phyloP scores from a whole-genome alignment of 2,113 vertebrate genomes.

The Coregonus clupeaformis region DNA sequence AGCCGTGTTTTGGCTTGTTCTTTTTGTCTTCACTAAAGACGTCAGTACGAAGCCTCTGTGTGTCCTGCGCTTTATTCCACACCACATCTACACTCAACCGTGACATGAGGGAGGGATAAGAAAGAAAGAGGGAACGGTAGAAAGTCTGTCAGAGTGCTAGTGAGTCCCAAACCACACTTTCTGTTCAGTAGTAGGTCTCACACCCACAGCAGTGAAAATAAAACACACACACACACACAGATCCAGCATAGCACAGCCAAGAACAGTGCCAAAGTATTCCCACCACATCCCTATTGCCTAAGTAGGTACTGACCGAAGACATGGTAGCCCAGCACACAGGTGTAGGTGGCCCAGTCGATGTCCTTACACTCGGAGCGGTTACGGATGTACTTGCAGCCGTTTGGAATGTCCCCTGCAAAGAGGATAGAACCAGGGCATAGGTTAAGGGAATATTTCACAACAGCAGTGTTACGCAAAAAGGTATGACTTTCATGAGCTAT shows the following conservation, averaged over 20 bases:
- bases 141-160: not conserved
- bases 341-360: conserved; percentile 94
- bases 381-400: conserved; percentile 91
- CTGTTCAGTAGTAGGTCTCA: too few species aligned
- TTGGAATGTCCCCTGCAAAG: conserved; percentile 90
- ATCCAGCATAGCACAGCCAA: not conserved
- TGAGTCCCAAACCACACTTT: too few species aligned
- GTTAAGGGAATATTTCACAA: not conserved
- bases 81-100: too few species aligned
- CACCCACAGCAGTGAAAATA: not conserved
- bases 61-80: too few species aligned
- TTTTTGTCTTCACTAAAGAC: too few species aligned
- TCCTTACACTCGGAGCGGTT: conserved; percentile 98
- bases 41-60: too few species aligned
- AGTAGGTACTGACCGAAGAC: conserved; percentile 86
- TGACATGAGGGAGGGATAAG: conserved; percentile 2
- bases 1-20: too few species aligned
- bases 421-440: conserved; percentile 1
- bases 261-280: too few species aligned
- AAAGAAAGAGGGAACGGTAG: not conserved
- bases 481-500: not conserved
- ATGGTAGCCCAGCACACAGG: conserved; percentile 95
- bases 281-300: not conserved
- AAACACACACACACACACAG: conserved; percentile 2
- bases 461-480: not conserved